Percentiles rank a stretch among this genome's conserved stretches.
Evolutionary conservation across 2,888 invertebrate genomes (phyloP).

Genomic region (Lacanobia wlatinum): DNA sequence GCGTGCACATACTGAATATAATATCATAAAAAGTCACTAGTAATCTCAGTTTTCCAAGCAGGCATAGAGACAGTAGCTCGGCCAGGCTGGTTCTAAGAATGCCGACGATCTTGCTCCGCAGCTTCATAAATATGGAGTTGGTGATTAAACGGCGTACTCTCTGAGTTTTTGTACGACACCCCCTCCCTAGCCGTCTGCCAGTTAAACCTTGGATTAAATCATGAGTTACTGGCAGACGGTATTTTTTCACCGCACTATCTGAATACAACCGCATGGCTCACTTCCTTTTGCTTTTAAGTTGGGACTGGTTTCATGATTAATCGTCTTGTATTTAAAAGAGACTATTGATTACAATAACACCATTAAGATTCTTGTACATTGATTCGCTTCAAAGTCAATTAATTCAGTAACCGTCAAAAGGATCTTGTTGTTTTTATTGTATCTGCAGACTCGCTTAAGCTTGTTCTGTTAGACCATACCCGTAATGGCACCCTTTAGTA

Average conservation of each 20-base stretch:
- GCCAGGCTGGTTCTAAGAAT: conserved; percentile 81
- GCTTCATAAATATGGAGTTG: conserved; percentile 88
- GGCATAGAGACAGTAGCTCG: conserved; percentile 62
- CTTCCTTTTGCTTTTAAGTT: conserved; percentile 55
- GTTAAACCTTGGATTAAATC: conserved; percentile 69
- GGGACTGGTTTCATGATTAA: conserved; percentile 47
- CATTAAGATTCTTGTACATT: conserved; percentile 44
- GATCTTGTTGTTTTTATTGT: conserved; percentile 8
- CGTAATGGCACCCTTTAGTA: conserved; percentile 71
- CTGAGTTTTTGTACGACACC: conserved; percentile 77
- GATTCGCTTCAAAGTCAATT: conserved; percentile 40
- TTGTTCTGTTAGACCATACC: conserved; percentile 62
- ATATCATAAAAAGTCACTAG: conserved; percentile 68
- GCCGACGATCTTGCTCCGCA: conserved; percentile 78
- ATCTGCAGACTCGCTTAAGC: conserved; percentile 31
- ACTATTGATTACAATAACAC: conserved; percentile 50
- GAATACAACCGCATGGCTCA: conserved; percentile 51
- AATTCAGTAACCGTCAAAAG: conserved; percentile 40
- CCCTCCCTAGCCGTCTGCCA: conserved; percentile 62
- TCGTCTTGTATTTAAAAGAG: conserved; percentile 43
- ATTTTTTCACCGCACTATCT: conserved; percentile 47
- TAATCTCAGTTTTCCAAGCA: conserved; percentile 70
- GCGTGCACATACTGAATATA: conserved; percentile 53
- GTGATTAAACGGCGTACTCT: conserved; percentile 82
- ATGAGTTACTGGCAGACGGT: conserved; percentile 64